Percentiles rank a stretch among this genome's conserved stretches.
These are phyloP conservation scores for Cryptocephalus primarius DNA, from an alignment of 2,888 invertebrate genomes.

Conservation along the genomic window DNA sequence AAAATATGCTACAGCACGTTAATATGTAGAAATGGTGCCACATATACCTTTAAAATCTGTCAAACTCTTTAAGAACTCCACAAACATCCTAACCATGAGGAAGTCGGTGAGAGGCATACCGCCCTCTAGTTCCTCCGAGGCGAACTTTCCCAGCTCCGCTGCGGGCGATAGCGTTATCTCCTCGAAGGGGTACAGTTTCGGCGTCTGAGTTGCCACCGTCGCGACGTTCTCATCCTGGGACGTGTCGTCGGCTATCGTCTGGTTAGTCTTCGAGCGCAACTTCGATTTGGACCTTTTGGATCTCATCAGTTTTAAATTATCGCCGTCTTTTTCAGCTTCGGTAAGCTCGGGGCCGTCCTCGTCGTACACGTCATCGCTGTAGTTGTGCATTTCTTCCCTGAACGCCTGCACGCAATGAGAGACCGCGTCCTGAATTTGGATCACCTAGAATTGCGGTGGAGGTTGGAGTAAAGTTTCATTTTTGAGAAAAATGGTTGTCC, in stretches of 20 bases:
- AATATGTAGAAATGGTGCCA: not conserved
- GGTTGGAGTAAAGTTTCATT: too few species aligned
- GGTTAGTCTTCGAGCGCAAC: not conserved
- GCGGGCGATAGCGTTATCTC: conserved; percentile 40
- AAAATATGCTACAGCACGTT: not conserved
- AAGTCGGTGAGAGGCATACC: conserved; percentile 43
- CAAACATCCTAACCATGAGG: conserved; percentile 45
- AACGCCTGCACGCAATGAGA: conserved; percentile 46
- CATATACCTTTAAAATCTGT: conserved; percentile 27
- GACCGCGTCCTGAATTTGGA: conserved; percentile 38
- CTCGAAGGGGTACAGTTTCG: conserved; percentile 47
- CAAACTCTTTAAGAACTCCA: conserved; percentile 48
- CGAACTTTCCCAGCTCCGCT: conserved; percentile 46
- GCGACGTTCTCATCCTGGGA: conserved; percentile 2
- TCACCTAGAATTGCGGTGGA: conserved; percentile 11
- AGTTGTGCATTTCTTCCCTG: conserved; percentile 37
- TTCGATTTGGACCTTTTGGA: not conserved
- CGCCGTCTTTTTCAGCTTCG: conserved; percentile 1
- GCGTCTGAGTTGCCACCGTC: conserved; percentile 49
- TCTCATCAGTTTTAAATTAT: not conserved
- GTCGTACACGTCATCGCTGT: conserved; percentile 26
- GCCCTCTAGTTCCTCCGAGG: conserved; percentile 42
- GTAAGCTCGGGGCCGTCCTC: conserved; percentile 2
- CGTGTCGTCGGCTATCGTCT: not conserved
- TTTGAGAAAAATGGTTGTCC: too few species aligned